These are phyloP conservation scores for Tragelaphus imberbis DNA, from an alignment of 2,113 vertebrate species.

Conservation along the genomic window DNA sequence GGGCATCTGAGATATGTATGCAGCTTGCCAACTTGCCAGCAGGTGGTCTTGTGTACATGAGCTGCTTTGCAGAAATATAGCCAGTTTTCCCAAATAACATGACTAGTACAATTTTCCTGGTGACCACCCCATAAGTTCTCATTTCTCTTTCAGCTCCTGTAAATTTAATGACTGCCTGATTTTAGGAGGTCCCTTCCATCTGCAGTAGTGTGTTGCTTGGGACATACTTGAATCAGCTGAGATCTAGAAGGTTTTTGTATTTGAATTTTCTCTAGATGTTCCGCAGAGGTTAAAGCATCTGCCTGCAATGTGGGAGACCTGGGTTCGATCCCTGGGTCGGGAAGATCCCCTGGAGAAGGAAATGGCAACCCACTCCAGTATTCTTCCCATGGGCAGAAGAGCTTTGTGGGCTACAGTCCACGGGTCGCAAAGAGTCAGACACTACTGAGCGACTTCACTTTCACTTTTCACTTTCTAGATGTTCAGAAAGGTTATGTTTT, in stretches of 20 bases:
- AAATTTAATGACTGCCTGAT: neutral
- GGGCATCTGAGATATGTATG: neutral
- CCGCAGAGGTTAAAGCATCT: too few species aligned
- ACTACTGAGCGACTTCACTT: neutral
- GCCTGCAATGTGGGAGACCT: neutral
- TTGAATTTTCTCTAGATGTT: neutral
- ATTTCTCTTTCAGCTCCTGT: constrained; percentile 10
- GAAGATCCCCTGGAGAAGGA: neutral
- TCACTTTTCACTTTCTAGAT: neutral
- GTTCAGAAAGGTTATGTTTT: neutral
- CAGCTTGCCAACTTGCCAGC: neutral
- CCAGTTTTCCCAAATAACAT: constrained; percentile 21
- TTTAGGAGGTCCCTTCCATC: constrained; percentile 33
- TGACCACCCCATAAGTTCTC: neutral
- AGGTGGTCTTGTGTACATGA: constrained; percentile 7
- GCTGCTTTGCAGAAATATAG: constrained; percentile 37
- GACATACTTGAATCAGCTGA: neutral
- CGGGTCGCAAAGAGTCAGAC: neutral
- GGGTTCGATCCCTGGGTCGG: neutral
- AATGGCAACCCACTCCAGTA: neutral
- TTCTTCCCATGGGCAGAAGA: neutral
- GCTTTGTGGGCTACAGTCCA: neutral
- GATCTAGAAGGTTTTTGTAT: neutral
- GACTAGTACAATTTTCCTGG: constrained; percentile 33
- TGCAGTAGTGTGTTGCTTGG: neutral